phyloP scores from a whole-genome alignment of 2,888 invertebrate species.

The Ornithoptera priamus region DNA sequence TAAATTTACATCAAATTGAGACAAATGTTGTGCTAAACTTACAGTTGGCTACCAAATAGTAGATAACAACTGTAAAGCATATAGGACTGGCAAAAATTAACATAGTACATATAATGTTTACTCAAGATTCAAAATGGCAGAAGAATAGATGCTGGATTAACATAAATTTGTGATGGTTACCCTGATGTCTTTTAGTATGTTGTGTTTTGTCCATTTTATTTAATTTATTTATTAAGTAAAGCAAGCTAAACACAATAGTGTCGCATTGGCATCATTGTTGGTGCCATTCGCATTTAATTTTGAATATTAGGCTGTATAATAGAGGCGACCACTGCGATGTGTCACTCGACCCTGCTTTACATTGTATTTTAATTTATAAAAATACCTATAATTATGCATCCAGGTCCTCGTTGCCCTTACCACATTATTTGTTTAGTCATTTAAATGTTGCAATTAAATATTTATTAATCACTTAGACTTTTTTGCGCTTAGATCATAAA shows the following conservation, averaged over 20 bases:
- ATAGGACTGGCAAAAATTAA: no score
- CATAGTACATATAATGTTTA: no score
- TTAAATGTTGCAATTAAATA: conserved; percentile 30
- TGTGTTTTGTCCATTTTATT: no score
- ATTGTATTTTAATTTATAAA: conserved; percentile 40
- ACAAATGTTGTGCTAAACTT: no score
- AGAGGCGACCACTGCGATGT: conserved; percentile 50
- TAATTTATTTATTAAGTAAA: not conserved
- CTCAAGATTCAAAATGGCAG: no score
- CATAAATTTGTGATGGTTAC: not conserved
- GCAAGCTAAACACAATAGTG: conserved; percentile 9
- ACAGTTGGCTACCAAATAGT: no score
- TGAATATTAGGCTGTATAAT: conserved; percentile 56
- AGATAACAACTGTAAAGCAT: no score
- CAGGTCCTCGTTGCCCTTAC: conserved; percentile 54
- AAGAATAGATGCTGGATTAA: no score
- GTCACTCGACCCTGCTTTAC: conserved; percentile 40
- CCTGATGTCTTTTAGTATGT: not conserved
- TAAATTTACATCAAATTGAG: no score
- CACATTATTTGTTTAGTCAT: conserved; percentile 52
- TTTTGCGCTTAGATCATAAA: conserved; percentile 10
- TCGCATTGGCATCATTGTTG: conserved; percentile 19
- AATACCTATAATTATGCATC: conserved; percentile 45
- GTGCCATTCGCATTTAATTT: conserved; percentile 40
- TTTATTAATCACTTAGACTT: conserved; percentile 22